Conservation (phyloP, 2,888 invertebrate species). For the Calliopum simillimum region DNA sequence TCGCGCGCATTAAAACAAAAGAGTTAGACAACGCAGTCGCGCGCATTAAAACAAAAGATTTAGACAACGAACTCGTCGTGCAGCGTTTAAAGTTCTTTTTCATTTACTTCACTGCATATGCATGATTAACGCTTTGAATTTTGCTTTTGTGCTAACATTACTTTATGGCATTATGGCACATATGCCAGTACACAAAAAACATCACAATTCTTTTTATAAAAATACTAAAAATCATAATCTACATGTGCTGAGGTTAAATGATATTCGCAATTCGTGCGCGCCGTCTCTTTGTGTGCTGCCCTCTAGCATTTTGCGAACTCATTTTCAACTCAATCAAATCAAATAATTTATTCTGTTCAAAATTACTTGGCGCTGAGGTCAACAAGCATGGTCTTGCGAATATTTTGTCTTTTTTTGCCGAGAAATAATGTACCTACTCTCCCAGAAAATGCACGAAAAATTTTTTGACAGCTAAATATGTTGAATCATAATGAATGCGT, state of each 20-base stretch:
- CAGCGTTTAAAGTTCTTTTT: not conserved
- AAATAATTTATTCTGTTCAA: slow-evolving; percentile 61
- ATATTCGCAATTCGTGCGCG: slow-evolving; percentile 16
- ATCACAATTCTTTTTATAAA: too few species aligned
- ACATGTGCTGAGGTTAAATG: slow-evolving; percentile 22
- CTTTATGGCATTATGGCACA: too few species aligned
- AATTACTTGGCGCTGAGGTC: slow-evolving; percentile 23
- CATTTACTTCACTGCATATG: too few species aligned
- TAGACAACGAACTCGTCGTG: slow-evolving; percentile 24
- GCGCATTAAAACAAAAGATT: slow-evolving; percentile 36
- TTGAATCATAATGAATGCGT: too few species aligned
- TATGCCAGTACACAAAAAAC: too few species aligned
- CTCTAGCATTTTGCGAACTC: slow-evolving; percentile 59
- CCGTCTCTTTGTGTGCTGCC: not conserved
- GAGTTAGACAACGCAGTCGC: not conserved
- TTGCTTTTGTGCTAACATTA: too few species aligned
- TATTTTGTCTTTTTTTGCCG: too few species aligned
- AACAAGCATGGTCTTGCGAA: not conserved
- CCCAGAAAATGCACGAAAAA: too few species aligned
- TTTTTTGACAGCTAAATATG: too few species aligned
- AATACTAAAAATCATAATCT: not conserved
- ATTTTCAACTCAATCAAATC: slow-evolving; percentile 65
- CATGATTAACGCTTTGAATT: too few species aligned
- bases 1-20: not conserved
- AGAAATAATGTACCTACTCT: too few species aligned